Percentiles rank a stretch among this genome's conserved stretches.
phyloP scores from a whole-genome alignment of 2,113 vertebrate genomes.

The Erythrocercus mccallii region DNA sequence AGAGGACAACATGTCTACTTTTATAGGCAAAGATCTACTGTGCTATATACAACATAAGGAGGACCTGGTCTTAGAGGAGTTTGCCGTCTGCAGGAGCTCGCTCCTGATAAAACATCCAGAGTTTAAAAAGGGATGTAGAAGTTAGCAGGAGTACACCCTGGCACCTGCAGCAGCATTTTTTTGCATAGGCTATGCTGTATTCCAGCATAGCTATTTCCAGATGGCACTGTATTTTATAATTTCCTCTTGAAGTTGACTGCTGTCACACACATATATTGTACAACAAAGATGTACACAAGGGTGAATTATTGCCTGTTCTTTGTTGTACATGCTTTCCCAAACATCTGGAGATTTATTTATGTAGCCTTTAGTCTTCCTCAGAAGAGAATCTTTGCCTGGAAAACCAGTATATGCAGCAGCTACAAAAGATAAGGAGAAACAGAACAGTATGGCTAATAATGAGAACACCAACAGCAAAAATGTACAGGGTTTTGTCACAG shows the following conservation, averaged over 20 bases:
- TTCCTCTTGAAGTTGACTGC: not conserved
- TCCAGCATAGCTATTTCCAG: not conserved
- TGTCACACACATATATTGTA: not conserved
- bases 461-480: slow-evolving; percentile 68
- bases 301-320: slow-evolving; percentile 34
- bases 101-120: not conserved
- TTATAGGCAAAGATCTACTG: not conserved
- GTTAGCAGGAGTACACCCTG: not conserved
- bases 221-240: not conserved
- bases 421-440: slow-evolving; percentile 53
- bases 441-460: slow-evolving; percentile 59
- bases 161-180: slow-evolving; percentile 7
- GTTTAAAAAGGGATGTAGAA: not conserved
- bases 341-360: not conserved
- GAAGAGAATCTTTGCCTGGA: slow-evolving; percentile 38
- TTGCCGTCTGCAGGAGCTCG: not conserved
- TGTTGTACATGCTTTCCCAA: not conserved
- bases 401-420: slow-evolving; percentile 52
- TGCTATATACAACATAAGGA: not conserved
- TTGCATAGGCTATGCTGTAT: not conserved
- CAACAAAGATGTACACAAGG: not conserved
- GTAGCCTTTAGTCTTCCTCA: slow-evolving; percentile 46
- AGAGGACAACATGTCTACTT: not conserved
- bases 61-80: not conserved
- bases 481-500: slow-evolving; percentile 70